Evolutionary conservation across 64 coral and sea anemone genomes (phyloP).

Genomic region (Pocillopora damicornis): DNA sequence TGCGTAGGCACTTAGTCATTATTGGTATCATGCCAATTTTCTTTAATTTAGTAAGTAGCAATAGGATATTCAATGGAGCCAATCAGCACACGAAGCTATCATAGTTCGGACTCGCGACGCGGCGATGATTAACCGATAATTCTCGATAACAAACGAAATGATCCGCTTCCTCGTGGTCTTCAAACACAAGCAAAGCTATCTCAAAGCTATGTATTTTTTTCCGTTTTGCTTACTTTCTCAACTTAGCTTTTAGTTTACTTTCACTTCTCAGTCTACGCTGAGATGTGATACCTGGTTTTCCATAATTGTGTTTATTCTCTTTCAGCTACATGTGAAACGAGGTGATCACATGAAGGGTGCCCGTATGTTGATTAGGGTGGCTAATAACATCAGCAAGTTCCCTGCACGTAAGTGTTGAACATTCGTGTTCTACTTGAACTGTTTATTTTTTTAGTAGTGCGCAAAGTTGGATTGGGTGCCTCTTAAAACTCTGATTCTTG

Average conservation of each 20-base stretch:
- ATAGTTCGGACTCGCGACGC: no score
- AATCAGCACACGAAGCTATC: no score
- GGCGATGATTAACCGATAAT: no score
- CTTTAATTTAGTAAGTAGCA: no score
- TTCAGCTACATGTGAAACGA: slow-evolving; percentile 91
- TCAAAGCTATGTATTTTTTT: not conserved
- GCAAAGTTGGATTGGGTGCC: not conserved
- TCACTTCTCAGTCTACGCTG: no score
- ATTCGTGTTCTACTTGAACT: not conserved
- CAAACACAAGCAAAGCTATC: no score
- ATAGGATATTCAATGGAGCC: no score
- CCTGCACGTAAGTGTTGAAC: slow-evolving; percentile 84
- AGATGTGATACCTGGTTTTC: not conserved
- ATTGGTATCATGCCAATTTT: no score
- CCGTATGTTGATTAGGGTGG: slow-evolving; percentile 91
- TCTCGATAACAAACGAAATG: no score
- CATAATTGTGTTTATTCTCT: not conserved
- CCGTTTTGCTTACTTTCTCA: no score
- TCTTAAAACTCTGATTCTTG: not conserved
- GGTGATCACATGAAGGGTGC: slow-evolving; percentile 98
- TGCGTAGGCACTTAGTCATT: no score
- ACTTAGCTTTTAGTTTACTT: not conserved
- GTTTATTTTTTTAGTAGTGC: not conserved
- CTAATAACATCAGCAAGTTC: slow-evolving; percentile 99
- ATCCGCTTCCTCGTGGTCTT: no score